A percentile compares a stretch with the other conserved stretches of the same genome.
Evolutionary conservation across 1,140 invertebrate genomes (phyloP).

Genomic region (Druon quercuslanigerum): DNA sequence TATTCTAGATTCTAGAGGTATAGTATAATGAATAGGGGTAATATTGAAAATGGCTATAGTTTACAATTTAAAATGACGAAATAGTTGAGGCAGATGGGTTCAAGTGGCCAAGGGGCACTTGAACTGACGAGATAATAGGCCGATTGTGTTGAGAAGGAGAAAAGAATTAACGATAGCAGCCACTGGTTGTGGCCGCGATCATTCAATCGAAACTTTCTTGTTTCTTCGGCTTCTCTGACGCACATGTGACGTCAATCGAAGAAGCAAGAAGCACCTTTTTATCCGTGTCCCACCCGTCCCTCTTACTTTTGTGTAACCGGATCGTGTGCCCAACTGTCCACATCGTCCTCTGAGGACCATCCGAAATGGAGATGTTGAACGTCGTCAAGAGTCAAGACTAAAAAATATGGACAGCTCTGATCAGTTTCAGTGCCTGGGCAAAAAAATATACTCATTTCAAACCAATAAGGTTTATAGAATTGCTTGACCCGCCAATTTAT

Average conservation of each 20-base stretch:
- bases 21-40: neutral
- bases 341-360: conserved; percentile 32
- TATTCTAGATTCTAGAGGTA: neutral
- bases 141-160: conserved; percentile 63
- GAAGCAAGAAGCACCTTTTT: conserved; percentile 65
- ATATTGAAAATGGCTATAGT: conserved; percentile 17
- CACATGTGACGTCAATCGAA: conserved; percentile 72
- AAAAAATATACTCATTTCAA: no score
- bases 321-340: conserved; percentile 17
- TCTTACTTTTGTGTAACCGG: conserved; percentile 46
- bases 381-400: no score
- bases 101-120: conserved; percentile 67
- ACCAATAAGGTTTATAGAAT: no score
- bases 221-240: conserved; percentile 70
- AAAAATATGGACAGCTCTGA: no score
- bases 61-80: conserved; percentile 50
- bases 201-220: conserved; percentile 74
- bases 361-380: no score
- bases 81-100: conserved; percentile 62
- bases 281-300: conserved; percentile 41
- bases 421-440: no score
- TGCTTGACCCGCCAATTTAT: no score
- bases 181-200: conserved; percentile 60
- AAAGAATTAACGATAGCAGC: conserved; percentile 61
- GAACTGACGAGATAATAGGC: conserved; percentile 71